phyloP scores from a whole-genome alignment of 35 echinoderm and acorn worm genomes.

The Ophiothrix spiculata region DNA sequence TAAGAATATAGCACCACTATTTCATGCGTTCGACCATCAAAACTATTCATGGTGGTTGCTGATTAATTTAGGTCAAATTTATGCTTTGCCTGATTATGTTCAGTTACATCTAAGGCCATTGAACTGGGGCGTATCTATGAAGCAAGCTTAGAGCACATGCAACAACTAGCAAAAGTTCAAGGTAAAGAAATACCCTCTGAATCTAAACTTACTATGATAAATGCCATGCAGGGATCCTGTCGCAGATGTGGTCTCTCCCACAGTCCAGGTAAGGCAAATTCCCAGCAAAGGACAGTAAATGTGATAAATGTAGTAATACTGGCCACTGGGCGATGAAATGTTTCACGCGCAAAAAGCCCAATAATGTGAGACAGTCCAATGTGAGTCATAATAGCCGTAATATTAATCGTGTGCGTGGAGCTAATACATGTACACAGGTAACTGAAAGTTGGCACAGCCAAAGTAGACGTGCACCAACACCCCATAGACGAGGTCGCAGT shows the following conservation, averaged over 20 bases:
- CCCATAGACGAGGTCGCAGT: too few species aligned
- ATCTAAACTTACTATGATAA: background rate
- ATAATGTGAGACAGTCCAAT: background rate
- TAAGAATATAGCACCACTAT: conserved; percentile 28
- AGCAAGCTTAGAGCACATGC: conserved; percentile 28
- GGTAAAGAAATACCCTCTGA: too few species aligned
- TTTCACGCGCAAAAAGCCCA: too few species aligned
- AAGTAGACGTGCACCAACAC: too few species aligned
- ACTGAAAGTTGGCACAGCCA: too few species aligned
- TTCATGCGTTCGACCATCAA: conserved; percentile 48
- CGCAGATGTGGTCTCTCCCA: conserved; percentile 5
- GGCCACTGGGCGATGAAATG: background rate
- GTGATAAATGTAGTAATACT: too few species aligned
- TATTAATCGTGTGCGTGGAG: too few species aligned
- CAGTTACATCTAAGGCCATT: conserved; percentile 32
- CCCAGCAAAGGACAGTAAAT: conserved; percentile 13
- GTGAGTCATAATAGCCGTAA: background rate
- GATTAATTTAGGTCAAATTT: conserved; percentile 23
- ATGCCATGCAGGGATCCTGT: background rate
- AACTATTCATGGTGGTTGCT: conserved; percentile 43
- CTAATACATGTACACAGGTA: too few species aligned
- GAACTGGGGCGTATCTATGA: conserved; percentile 41
- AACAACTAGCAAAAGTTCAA: conserved; percentile 13
- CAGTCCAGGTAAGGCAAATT: conserved; percentile 11
- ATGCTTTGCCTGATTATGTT: conserved; percentile 26